Evolutionary conservation across 2,113 vertebrate species (phyloP), one percentile per base, ranked within the genome.

Genomic region (Eonycteris spelaea): DNA sequence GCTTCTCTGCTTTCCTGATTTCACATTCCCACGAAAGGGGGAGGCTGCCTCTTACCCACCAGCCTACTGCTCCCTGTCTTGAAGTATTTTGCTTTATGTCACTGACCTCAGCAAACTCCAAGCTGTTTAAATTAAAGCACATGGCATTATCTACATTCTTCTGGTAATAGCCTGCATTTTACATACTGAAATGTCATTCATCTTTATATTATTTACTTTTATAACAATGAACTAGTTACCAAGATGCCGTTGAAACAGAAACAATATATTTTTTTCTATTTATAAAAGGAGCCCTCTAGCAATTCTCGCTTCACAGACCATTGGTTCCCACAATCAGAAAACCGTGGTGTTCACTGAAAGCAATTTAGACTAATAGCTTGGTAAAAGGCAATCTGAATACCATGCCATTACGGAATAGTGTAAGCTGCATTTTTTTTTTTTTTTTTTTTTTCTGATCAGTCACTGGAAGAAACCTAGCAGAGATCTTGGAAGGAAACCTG

Each of bases 281-380:
- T 80, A 43, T 22, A 90, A 96, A 91, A 91, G 85, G 94, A 84
- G 53, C 70, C 85, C 71, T 67, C 85, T 16, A 88, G 93, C n/a
- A 97, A 35, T 28, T 61, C 21, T 1, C 4, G 57, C 86, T 77
- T 93, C 83, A 73, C 43, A 70, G 86, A 2, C 18, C 74, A 30
- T 51, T 70, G 53, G 89, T 94, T 83, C 73, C 59, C 86, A 88
- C 13, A 55, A 75, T 91, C 79, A 82, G n/a, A 78, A 95, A 77
- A 55, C 48, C 74, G 40, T 57, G 48, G 82, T 33, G 61, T 28
- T 59, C 24, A 11, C 55, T 53, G 53, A 45, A 55, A 74, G 95
- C 61, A 90, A 90, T 96, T 93, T 75, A 82, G 40, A 90, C 70
- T 90, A 96, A 93, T 24, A 65, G 51, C 90, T 86, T 67, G 18